Conservation (phyloP, 2,888 invertebrate species). For the Oscheius myriophilus region DNA sequence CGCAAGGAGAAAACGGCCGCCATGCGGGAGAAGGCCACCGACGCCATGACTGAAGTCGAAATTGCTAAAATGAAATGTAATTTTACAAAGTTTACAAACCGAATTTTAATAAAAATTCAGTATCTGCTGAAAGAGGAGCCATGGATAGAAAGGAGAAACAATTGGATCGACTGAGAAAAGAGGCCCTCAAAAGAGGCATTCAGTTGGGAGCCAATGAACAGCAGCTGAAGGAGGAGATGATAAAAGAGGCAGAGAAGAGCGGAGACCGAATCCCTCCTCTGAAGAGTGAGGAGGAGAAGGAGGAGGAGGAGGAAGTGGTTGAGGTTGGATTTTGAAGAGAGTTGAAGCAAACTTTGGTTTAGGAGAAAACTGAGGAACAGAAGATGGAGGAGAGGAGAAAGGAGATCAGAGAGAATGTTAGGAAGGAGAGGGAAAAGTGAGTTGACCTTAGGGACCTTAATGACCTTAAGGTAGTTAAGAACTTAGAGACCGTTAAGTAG, state of each 20-base stretch:
- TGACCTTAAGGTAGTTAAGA: too few species aligned
- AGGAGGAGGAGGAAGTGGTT: slow-evolving; percentile 1
- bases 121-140: slow-evolving; percentile 38
- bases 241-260: slow-evolving; percentile 8
- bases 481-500: too few species aligned
- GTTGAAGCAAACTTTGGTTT: too few species aligned
- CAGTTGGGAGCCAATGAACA: slow-evolving; percentile 32
- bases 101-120: slow-evolving; percentile 29
- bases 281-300: slow-evolving; percentile 12
- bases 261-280: slow-evolving; percentile 16
- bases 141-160: slow-evolving; percentile 47
- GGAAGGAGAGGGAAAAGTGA: slow-evolving; percentile 46
- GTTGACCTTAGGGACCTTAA: not conserved
- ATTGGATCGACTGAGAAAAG: slow-evolving; percentile 47
- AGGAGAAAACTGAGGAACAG: slow-evolving; percentile 34
- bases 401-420: slow-evolving; percentile 47
- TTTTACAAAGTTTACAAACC: too few species aligned
- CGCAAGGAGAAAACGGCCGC: slow-evolving; percentile 44
- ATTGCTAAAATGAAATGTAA: slow-evolving; percentile 36
- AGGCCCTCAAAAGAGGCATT: slow-evolving; percentile 46
- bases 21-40: slow-evolving; percentile 37
- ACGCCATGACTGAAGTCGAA: slow-evolving; percentile 29
- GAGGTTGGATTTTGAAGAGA: too few species aligned
- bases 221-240: slow-evolving; percentile 17
- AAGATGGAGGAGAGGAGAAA: slow-evolving; percentile 38